Evolutionary conservation across 2,797 vertebrate species (phyloP).

Genomic region (Sebastes melanostomus): DNA sequence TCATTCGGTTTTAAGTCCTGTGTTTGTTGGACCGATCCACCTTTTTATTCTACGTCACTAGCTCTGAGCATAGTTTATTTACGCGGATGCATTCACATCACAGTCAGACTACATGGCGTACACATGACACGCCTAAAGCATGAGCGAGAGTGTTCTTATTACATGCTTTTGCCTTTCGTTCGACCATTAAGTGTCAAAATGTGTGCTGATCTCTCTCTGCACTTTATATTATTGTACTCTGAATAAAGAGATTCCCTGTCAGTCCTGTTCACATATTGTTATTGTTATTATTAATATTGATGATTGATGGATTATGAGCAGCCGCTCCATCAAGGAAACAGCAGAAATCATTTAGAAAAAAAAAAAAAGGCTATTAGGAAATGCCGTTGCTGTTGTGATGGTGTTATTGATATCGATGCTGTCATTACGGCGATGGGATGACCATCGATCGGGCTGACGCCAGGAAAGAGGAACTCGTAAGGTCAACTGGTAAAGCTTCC

Average conservation of each 20-base stretch:
- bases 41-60: too few relatives aligned
- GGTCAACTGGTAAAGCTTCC: background rate
- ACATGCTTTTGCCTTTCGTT: too few relatives aligned
- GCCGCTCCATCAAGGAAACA: background rate
- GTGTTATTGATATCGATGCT: conserved; percentile 35
- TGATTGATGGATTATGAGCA: background rate
- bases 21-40: too few relatives aligned
- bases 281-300: background rate
- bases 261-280: background rate
- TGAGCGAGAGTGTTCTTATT: too few relatives aligned
- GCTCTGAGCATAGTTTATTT: too few relatives aligned
- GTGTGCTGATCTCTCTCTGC: background rate
- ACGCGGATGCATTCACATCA: too few relatives aligned
- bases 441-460: conserved; percentile 30
- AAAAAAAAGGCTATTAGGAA: background rate
- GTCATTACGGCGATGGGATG: conserved; percentile 27
- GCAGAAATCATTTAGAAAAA: background rate
- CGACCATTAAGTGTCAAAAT: background rate
- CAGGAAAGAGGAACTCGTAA: background rate
- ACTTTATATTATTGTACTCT: background rate
- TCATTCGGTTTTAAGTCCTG: too few relatives aligned
- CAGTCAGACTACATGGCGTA: too few relatives aligned
- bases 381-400: background rate
- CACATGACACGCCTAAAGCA: too few relatives aligned
- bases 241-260: background rate